Evolutionary conservation across 2,888 invertebrate genomes (phyloP), one percentile per base, ranked within the genome.

Genomic region (Drosophila kambysellisi): DNA sequence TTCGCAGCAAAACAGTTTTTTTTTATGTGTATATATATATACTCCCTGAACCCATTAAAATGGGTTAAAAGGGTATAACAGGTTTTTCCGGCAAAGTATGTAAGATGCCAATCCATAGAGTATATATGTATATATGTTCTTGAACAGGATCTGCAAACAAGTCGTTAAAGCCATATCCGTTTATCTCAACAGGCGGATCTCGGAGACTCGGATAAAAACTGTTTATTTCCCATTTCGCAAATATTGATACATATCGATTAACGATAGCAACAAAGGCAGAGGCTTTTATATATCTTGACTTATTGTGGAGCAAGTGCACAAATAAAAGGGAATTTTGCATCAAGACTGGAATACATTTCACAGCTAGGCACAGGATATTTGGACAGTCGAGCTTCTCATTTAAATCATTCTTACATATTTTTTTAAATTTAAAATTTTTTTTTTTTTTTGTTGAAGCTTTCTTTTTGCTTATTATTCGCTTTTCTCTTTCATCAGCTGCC

Each of bases 361-460:
- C 2, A 46, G 20, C 7, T 46, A 2, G n/a, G 5, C n/a, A 15
- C 7, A 46, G 46, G 46, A 20, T 25, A 46, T 46, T 46, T 46
- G 15, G 8, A 15, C 15, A 46, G 20, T 46, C 4, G 46, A 46
- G 2, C 8, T 46, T 20, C 12, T 20, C 46, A 46, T 46, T 3
- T 6, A 15, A 41, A 25, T 15, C 15, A 15, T 46, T 25, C 15
- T 4, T 7, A 25, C 11, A 15, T 46, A 15, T 15, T 15, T 25
- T 25, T 41, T 41, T 9, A 8, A 9, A 15, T 20, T 15, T 5
- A 25, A 46, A 8, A 25, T 25, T 15, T 25, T 25, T 2, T 60
- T 37, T 66, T 37, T 66, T 37, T 25, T 48, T 7, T 33, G 48
- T 53, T 33, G 43, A 43, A 46, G 54, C 53, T 43, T 46, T 17